Conservation (phyloP, 2,888 invertebrate species). For the Caenorhabditis macrosperma region DNA sequence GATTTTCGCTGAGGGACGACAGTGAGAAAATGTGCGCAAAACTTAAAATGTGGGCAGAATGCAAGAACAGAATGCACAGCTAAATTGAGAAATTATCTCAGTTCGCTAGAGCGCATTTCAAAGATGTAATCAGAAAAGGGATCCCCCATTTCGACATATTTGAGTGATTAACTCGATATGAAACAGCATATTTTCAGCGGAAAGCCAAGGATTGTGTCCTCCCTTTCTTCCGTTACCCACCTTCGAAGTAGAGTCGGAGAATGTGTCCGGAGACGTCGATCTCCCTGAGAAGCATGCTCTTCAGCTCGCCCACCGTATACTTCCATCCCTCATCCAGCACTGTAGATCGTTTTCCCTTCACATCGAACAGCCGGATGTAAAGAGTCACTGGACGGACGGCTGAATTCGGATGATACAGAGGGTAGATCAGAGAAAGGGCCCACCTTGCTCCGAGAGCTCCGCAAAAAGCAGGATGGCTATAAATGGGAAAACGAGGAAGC, state of each 20-base stretch:
- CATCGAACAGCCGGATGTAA: constrained; percentile 50
- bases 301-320: constrained; percentile 55
- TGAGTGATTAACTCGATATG: too few species aligned
- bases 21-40: too few species aligned
- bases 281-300: constrained; percentile 46
- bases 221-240: constrained; percentile 14
- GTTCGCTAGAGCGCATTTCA: too few species aligned
- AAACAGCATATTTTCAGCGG: too few species aligned
- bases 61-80: too few species aligned
- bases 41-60: too few species aligned
- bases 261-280: constrained; percentile 55
- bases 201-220: too few species aligned
- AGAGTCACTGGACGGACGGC: constrained; percentile 43
- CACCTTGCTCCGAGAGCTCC: constrained; percentile 35
- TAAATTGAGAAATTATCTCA: too few species aligned
- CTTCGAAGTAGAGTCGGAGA: constrained; percentile 57
- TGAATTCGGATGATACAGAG: not conserved
- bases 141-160: too few species aligned
- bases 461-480: not conserved
- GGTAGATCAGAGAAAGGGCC: not conserved
- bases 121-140: too few species aligned
- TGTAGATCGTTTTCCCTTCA: constrained; percentile 52
- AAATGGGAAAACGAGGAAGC: not conserved
- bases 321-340: constrained; percentile 56
- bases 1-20: too few species aligned